Conservation (phyloP, 2,113 vertebrate genomes). For the Physeter macrocephalus region DNA sequence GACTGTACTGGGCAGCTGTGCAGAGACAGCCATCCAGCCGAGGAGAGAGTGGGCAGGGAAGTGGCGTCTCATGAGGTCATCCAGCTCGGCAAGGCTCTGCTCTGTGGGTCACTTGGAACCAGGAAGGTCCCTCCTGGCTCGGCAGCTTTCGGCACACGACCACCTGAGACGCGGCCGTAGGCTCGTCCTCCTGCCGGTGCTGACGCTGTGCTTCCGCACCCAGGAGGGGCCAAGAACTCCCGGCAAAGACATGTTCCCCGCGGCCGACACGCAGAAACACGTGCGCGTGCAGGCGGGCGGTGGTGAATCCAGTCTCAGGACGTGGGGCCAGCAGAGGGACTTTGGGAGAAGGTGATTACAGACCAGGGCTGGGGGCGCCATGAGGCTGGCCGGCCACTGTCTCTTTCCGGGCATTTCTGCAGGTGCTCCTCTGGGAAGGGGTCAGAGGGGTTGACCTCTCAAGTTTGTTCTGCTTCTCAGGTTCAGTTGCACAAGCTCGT, state of each 20-base stretch:
- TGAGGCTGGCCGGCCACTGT: background rate
- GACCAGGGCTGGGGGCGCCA: background rate
- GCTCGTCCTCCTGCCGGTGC: background rate
- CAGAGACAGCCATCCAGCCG: background rate
- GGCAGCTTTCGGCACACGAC: background rate
- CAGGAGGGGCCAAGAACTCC: background rate
- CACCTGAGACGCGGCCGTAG: accelerated
- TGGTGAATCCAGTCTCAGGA: accelerated
- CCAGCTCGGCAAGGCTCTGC: background rate
- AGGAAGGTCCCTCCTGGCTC: background rate
- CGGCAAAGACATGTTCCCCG: background rate
- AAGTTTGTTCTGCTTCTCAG: background rate
- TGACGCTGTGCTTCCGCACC: no score
- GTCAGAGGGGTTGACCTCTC: background rate
- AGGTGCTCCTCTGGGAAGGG: background rate
- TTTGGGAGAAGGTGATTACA: background rate
- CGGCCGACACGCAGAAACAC: accelerated
- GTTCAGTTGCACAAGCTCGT: background rate
- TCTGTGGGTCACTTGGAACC: background rate
- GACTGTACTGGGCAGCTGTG: background rate
- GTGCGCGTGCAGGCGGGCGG: accelerated
- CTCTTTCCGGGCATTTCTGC: background rate
- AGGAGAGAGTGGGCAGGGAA: background rate
- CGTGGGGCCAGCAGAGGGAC: accelerated
- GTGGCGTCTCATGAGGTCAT: background rate